Base-by-base conservation (phyloP, 2,888 invertebrate genomes). In the Rhabditoides inermis region DNA sequence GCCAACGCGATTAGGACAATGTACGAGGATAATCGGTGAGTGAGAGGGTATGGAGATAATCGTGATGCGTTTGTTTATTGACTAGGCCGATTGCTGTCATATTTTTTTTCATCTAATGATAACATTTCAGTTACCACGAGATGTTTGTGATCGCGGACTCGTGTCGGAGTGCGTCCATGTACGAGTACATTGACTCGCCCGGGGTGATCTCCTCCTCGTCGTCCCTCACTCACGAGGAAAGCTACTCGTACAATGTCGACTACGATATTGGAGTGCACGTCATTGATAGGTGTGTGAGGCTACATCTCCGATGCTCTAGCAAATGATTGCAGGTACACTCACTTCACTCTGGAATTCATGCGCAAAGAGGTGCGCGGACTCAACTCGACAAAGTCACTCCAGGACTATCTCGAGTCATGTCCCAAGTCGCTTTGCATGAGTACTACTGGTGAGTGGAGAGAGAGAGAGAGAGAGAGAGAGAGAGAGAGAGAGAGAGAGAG, bases 1-100 rank as follows among this genome's bases (percentile, higher is more conserved):
- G 95, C 94, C 20, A 95, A 99, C 84, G 95, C 95, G 20, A 83
- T 99, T 50, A 92, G 98, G 77, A 95, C 98, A 79, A 99, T 99
- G 98, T 94, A 92, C 90, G 91, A 95, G 76, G 95, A 98, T 77
- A 85, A 87, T 78, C 84, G 92, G 87, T 88, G 67, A 56, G 49
- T 10, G 12, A 15, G n/a, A n/a, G n/a, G n/a, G n/a, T n/a, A n/a
- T n/a, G n/a, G n/a, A n/a, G n/a, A n/a, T n/a, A n/a, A n/a, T n/a
- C n/a, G n/a, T n/a, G n/a, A n/a, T n/a, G n/a, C n/a, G n/a, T n/a
- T n/a, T n/a, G n/a, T n/a, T n/a, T n/a, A n/a, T n/a, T n/a, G n/a
- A n/a, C n/a, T n/a, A n/a, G n/a, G n/a, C n/a, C n/a, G n/a, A n/a
- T n/a, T n/a, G n/a, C n/a, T n/a, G n/a, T n/a, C n/a, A n/a, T n/a